phyloP scores from a whole-genome alignment of 2,113 vertebrate species.

The Falcunculus frontatus region DNA sequence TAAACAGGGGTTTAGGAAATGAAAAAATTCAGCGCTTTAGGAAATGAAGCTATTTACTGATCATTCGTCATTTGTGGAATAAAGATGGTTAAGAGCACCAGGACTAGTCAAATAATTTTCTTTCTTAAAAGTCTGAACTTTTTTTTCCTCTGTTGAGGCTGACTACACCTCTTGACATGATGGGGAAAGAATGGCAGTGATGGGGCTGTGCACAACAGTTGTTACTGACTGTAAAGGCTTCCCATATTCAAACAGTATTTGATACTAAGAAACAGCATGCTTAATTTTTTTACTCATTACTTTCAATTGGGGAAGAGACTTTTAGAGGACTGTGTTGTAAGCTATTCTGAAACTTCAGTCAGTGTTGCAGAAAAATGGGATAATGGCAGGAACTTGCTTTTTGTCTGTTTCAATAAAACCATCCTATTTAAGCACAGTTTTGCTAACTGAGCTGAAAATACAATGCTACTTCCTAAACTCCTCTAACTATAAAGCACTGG shows the following conservation, averaged over 20 bases:
- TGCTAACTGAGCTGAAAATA: slow-evolving; percentile 25
- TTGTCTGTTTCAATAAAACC: background rate
- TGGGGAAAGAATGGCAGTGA: background rate
- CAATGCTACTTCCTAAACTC: background rate
- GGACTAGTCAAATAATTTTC: slow-evolving; percentile 40
- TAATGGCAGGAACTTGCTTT: background rate
- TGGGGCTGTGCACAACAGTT: background rate
- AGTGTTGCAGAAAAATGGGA: background rate
- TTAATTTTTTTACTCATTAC: background rate
- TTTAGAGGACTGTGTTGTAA: background rate
- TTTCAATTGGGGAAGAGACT: background rate
- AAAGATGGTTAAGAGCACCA: slow-evolving; percentile 60
- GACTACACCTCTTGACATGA: background rate
- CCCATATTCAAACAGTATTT: background rate
- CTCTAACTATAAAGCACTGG: background rate
- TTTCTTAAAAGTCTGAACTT: background rate
- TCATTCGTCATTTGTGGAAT: background rate
- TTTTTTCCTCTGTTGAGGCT: background rate
- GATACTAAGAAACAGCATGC: background rate
- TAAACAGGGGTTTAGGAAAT: background rate
- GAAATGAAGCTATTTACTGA: background rate
- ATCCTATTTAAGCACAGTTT: background rate
- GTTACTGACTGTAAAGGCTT: background rate
- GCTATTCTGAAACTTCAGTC: background rate
- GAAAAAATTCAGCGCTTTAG: background rate